Evolutionary conservation across 2,113 vertebrate genomes (phyloP), one percentile per base, ranked within the genome.

Genomic region (Perccottus glenii): DNA sequence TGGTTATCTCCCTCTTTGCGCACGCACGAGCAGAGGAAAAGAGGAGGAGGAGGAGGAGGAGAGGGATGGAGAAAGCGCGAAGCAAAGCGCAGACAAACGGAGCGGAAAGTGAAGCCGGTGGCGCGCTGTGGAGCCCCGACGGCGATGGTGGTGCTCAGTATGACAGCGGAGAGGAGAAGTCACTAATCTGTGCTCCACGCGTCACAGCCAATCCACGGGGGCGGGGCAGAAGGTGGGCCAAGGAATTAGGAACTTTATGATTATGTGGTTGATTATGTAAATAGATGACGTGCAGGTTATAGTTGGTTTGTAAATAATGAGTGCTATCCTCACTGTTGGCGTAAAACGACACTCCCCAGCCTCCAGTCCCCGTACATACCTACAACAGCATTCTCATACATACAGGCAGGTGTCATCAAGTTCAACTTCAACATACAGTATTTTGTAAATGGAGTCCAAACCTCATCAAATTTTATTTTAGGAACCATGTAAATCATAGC

Each of bases 151-250:
- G 9, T 11, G 9, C 12, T 46, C 44, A 45, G 52, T 8, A 67
- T 43, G 48, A 11, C 70, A 62, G 45, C 38, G 60, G 64, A 58
- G 76, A 64, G 72, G 52, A 78, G 71, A 72, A 64, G 11, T 44
- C 51, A 60, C 78, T 91, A 89, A 89, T 89, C 88, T 88, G 72
- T 65, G 63, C 70, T 73, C 46, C 78, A 70, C 83, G 74, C 84
- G 80, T 88, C 87, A 85, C 81, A 87, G 80, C 82, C 77, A 86
- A 89, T 89, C 78, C 70, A 51, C 33, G 49, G 56, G 62, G 5
- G 7, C 14, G 58, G 61, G n/a, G 16, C 15, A 40, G 49, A 14
- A 57, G 16, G 10, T 60, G 50, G 61, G 60, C 60, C 81, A 76
- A 64, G 55, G 82, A 56, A 55, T 55, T 10, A 73, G 44, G 56